These are phyloP conservation scores for Seladonia tumulorum DNA, from an alignment of 2,888 invertebrate genomes.

Conservation along the genomic window DNA sequence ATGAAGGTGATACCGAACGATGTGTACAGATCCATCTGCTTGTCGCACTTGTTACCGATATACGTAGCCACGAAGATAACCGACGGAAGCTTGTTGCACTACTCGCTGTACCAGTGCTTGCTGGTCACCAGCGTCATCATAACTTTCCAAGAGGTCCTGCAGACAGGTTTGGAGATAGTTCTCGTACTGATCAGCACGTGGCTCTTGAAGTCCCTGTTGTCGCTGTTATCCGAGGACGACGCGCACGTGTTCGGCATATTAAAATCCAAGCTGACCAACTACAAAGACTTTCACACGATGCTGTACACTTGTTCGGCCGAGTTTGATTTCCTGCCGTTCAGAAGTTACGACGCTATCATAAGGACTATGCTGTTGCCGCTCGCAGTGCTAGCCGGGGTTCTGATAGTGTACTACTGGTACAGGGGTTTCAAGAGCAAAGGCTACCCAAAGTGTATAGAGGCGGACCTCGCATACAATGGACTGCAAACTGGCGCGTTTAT, in stretches of 20 bases:
- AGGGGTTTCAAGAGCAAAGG: conserved; percentile 72
- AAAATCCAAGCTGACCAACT: conserved; percentile 88
- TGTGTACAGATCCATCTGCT: conserved; percentile 77
- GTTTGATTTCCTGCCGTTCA: conserved; percentile 89
- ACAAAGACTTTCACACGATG: conserved; percentile 90
- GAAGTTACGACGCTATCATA: conserved; percentile 85
- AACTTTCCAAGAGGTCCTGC: neutral
- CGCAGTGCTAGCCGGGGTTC: conserved; percentile 84
- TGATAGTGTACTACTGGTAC: conserved; percentile 84
- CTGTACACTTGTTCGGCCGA: conserved; percentile 92
- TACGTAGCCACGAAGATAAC: conserved; percentile 16
- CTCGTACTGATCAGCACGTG: conserved; percentile 72
- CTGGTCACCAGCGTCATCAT: conserved; percentile 72
- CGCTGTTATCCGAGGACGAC: conserved; percentile 84
- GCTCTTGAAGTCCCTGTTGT: conserved; percentile 69
- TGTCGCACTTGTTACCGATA: conserved; percentile 61
- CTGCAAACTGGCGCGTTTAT: conserved; percentile 90
- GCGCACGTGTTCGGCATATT: conserved; percentile 90
- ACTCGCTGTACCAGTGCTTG: conserved; percentile 85
- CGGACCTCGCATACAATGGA: conserved; percentile 89
- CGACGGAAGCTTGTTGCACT: conserved; percentile 84
- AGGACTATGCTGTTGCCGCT: conserved; percentile 87
- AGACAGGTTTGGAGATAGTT: conserved; percentile 71
- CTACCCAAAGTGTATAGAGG: conserved; percentile 85
- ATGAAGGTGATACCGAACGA: conserved; percentile 85